Conservation (phyloP, 2,888 invertebrate species). For the Dryadula phaetusa region DNA sequence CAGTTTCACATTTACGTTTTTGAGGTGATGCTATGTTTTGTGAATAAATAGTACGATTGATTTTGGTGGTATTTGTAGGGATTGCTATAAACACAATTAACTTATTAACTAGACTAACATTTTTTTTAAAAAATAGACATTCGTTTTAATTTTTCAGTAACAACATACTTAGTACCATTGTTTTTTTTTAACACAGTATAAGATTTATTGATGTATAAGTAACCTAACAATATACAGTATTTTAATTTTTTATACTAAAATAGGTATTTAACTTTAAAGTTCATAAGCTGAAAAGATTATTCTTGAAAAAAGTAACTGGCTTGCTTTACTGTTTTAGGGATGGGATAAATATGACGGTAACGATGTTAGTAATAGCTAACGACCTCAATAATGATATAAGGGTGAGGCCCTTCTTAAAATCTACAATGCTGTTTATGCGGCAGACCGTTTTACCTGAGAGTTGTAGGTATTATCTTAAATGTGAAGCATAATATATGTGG, state of each 20-base stretch:
- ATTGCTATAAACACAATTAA: too few species aligned
- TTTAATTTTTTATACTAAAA: neutral
- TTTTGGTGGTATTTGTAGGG: too few species aligned
- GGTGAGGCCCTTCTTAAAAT: slow-evolving; percentile 61
- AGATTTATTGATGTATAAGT: neutral
- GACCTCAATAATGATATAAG: slow-evolving; percentile 63
- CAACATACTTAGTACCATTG: too few species aligned
- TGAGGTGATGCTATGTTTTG: too few species aligned
- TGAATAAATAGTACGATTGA: too few species aligned
- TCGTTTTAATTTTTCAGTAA: too few species aligned
- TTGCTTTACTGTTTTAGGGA: slow-evolving; percentile 23
- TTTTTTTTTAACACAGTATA: neutral
- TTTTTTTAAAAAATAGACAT: too few species aligned
- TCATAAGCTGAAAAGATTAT: slow-evolving; percentile 2
- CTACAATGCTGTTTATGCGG: slow-evolving; percentile 65
- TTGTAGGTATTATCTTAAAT: slow-evolving; percentile 4
- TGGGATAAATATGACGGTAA: slow-evolving; percentile 36
- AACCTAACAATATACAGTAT: neutral
- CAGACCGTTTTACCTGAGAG: slow-evolving; percentile 63
- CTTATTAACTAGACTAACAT: too few species aligned
- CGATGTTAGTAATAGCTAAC: slow-evolving; percentile 54
- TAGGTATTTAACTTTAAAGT: neutral
- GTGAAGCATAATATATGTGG: neutral
- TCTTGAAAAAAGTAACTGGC: slow-evolving; percentile 3
- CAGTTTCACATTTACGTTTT: too few species aligned